Evolutionary conservation across 2,797 vertebrate species (phyloP).

Genomic region (Crenuchus spilurus): DNA sequence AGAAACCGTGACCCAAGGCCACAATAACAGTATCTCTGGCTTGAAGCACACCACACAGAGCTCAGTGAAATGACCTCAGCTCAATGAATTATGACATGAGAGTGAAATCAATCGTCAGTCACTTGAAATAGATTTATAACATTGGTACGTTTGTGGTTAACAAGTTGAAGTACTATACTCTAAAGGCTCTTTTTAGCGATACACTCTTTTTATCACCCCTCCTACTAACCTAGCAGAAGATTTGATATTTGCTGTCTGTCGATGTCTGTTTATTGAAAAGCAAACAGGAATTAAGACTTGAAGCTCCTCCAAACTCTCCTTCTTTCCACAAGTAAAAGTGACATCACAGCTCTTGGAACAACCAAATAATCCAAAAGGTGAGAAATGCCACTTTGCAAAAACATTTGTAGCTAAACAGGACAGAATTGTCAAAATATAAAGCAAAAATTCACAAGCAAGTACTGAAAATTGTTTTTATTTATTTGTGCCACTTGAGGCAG

Average conservation of each 20-base stretch:
- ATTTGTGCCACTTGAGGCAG: too few species aligned
- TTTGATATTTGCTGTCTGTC: slow-evolving; percentile 63
- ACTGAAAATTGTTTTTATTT: too few species aligned
- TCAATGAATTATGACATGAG: slow-evolving; percentile 7
- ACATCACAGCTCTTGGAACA: slow-evolving; percentile 61
- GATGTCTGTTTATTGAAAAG: slow-evolving; percentile 69
- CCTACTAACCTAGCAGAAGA: slow-evolving; percentile 47
- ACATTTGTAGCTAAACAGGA: neutral
- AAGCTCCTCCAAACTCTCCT: slow-evolving; percentile 51
- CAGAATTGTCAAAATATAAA: neutral
- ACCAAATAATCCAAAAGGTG: neutral
- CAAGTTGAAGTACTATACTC: neutral
- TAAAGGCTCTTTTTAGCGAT: neutral
- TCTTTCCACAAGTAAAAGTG: slow-evolving; percentile 60
- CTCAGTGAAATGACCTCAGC: neutral
- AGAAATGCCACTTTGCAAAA: neutral
- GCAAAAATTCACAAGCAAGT: neutral
- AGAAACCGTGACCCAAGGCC: slow-evolving; percentile 1
- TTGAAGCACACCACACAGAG: neutral
- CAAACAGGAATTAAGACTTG: slow-evolving; percentile 74
- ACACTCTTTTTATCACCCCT: neutral
- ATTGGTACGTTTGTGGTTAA: neutral
- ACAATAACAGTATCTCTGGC: slow-evolving; percentile 2
- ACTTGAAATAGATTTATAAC: neutral
- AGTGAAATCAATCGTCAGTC: neutral